These are phyloP conservation scores for Anhinga rufa DNA, from an alignment of 2,113 vertebrate species.

Conservation along the genomic window DNA sequence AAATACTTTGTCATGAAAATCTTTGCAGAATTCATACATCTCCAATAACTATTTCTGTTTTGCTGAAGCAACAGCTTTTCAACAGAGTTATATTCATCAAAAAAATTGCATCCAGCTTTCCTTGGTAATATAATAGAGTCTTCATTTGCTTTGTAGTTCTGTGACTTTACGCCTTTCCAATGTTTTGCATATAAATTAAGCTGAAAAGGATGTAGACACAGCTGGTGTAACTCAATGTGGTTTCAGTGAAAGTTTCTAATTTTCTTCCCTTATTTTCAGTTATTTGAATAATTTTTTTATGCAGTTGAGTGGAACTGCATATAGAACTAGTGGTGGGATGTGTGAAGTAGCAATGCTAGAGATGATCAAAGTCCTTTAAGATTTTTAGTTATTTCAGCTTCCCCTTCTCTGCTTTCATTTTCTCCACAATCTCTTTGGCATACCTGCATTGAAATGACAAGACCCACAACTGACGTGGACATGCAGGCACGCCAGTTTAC, in stretches of 20 bases:
- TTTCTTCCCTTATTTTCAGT: neutral
- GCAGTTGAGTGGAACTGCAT: neutral
- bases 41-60: neutral
- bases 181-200: conserved; percentile 35
- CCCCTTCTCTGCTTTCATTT: neutral
- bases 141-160: conserved; percentile 31
- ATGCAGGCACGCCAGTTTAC: neutral
- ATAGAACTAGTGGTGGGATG: neutral
- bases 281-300: neutral
- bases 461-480: neutral
- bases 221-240: neutral
- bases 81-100: neutral
- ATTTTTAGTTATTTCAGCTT: neutral
- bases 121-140: neutral
- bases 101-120: neutral
- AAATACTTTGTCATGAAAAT: neutral
- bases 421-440: neutral
- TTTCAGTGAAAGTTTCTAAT: conserved; percentile 5
- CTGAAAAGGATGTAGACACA: conserved; percentile 2
- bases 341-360: neutral
- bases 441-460: neutral
- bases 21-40: neutral
- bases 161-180: neutral
- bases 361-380: neutral
- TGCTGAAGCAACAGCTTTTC: neutral